A percentile compares a stretch with the other conserved stretches of the same genome.
These are phyloP conservation scores for Macropus fuliginosus DNA, from an alignment of 2,797 vertebrate species.

Conservation along the genomic window DNA sequence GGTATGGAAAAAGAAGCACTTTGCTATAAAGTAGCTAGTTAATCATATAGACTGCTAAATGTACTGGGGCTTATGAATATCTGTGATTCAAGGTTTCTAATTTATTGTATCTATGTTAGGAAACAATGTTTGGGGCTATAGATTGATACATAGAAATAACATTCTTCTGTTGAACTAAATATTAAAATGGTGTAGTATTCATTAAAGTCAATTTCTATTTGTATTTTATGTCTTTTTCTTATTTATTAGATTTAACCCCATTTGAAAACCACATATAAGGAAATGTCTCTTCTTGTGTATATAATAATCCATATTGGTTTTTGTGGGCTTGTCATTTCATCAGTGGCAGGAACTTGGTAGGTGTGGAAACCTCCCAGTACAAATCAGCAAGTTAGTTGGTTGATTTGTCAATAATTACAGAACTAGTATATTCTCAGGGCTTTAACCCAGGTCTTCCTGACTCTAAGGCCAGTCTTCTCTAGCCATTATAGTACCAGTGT, in stretches of 20 bases:
- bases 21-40: neutral
- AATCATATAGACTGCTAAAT: constrained; percentile 2
- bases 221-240: constrained; percentile 35
- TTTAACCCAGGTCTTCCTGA: neutral
- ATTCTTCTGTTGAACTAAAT: neutral
- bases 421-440: neutral
- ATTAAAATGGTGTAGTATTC: neutral
- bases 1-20: neutral
- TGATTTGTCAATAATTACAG: neutral
- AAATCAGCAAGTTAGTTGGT: neutral
- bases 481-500: neutral
- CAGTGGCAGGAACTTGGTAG: neutral
- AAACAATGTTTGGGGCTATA: neutral
- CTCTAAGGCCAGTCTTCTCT: neutral
- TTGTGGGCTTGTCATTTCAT: neutral
- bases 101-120: constrained; percentile 8
- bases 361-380: neutral
- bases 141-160: neutral
- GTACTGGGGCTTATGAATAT: neutral
- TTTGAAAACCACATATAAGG: constrained; percentile 36
- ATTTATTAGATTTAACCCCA: neutral
- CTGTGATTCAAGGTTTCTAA: neutral
- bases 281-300: neutral
- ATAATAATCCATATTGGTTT: neutral
- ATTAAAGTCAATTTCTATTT: neutral